Evolutionary conservation across 2,113 vertebrate genomes (phyloP).

Genomic region (Martes martes): DNA sequence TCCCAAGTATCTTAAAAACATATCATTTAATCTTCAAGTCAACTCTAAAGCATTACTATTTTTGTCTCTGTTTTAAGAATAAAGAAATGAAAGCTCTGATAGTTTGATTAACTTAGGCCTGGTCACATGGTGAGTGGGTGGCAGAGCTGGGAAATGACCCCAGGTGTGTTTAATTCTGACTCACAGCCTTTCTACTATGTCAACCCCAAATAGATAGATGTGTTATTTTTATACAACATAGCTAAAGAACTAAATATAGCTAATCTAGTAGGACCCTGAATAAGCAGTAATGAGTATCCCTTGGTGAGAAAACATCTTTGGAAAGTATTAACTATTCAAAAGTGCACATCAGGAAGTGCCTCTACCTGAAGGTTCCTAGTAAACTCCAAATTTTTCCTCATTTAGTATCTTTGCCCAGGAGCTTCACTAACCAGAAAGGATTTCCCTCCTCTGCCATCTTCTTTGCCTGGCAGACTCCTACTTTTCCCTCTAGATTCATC

Average conservation of each 20-base stretch:
- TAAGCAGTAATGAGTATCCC: not conserved
- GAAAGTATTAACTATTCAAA: not conserved
- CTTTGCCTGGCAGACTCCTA: not conserved
- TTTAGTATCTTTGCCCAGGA: not conserved
- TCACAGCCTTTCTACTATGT: not conserved
- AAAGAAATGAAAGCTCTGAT: not conserved
- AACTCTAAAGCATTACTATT: not conserved
- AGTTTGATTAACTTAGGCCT: not conserved
- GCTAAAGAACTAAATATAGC: not conserved
- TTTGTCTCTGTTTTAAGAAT: not conserved
- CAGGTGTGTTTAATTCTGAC: not conserved
- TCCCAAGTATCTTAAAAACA: not conserved
- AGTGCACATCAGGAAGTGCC: not conserved
- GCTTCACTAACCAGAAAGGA: not conserved
- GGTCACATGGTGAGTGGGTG: not conserved
- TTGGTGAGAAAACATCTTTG: not conserved
- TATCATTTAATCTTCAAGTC: not conserved
- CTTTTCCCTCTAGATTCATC: not conserved
- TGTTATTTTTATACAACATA: not conserved
- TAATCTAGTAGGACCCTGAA: not conserved
- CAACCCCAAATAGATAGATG: not conserved
- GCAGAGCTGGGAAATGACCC: not conserved
- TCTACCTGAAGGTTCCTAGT: not conserved
- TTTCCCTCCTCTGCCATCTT: not conserved
- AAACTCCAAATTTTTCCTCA: not conserved